Conservation (phyloP, 1,140 invertebrate species). For the Temnothorax nylanderi region DNA sequence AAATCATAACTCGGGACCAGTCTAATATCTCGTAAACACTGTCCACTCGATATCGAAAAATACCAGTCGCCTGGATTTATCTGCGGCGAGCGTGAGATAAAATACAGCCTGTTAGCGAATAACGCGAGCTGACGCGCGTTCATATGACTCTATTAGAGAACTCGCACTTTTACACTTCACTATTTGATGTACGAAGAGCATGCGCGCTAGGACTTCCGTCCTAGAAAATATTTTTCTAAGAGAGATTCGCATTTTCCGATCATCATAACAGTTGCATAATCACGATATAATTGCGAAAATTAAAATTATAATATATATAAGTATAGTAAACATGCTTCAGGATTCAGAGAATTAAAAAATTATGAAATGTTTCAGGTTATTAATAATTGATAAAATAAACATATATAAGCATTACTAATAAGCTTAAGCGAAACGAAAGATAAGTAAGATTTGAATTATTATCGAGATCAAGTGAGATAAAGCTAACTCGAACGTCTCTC, state of each 20-base stretch:
- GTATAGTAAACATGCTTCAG: neutral
- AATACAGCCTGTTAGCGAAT: conserved; percentile 46
- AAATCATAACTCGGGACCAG: conserved; percentile 38
- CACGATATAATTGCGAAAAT: neutral
- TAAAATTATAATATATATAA: neutral
- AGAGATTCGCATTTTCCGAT: neutral
- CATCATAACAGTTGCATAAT: neutral
- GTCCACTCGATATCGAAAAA: conserved; percentile 56
- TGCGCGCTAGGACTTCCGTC: neutral
- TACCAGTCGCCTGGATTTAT: conserved; percentile 39
- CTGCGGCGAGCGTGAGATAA: conserved; percentile 25
- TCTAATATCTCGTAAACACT: conserved; percentile 53
- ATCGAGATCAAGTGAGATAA: neutral
- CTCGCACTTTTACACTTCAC: neutral
- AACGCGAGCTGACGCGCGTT: neutral
- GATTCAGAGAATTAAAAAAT: neutral
- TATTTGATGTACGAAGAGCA: neutral
- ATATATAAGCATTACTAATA: neutral
- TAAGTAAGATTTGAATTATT: conserved; percentile 6
- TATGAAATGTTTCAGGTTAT: neutral
- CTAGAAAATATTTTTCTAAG: neutral
- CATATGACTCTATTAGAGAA: conserved; percentile 42
- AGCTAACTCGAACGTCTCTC: neutral
- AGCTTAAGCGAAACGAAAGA: neutral
- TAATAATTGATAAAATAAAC: neutral